Percentiles rank a stretch among this genome's conserved stretches.
These are phyloP conservation scores for Leucoraja ocellata DNA, from an alignment of 2,797 vertebrate genomes.

Conservation along the genomic window DNA sequence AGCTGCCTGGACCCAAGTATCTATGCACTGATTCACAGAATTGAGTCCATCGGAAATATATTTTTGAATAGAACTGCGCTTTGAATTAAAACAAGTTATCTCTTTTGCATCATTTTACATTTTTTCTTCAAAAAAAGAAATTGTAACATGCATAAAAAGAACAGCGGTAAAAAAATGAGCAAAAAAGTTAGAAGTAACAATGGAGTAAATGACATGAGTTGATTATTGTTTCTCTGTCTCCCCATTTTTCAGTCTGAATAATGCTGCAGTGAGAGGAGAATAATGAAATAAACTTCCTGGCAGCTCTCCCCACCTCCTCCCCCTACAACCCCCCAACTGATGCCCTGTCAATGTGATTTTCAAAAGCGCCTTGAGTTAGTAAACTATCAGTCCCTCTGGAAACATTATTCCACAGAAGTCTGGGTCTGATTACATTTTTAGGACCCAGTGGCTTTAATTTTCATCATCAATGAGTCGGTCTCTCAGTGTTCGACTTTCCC, in stretches of 20 bases:
- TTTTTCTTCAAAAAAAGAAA: background rate
- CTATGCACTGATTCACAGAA: background rate
- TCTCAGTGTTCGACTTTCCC: background rate
- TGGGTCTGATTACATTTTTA: background rate
- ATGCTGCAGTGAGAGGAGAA: background rate
- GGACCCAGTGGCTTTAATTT: background rate
- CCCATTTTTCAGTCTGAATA: background rate
- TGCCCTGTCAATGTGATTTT: background rate
- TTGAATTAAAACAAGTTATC: background rate
- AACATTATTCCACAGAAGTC: background rate
- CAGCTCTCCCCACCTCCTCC: background rate
- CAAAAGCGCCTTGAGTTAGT: background rate
- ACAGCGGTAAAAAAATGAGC: background rate
- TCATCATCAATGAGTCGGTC: background rate
- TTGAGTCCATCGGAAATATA: background rate
- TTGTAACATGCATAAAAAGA: background rate
- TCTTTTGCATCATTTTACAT: background rate
- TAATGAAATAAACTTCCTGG: background rate
- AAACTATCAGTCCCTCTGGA: background rate
- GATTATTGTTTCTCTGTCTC: background rate
- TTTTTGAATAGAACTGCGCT: background rate
- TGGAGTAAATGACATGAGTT: background rate
- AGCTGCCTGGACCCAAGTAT: background rate
- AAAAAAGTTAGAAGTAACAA: background rate
- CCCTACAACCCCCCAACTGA: background rate